Base-by-base conservation (phyloP, 2,888 invertebrate genomes). In the Drosophila sordidapex region DNA sequence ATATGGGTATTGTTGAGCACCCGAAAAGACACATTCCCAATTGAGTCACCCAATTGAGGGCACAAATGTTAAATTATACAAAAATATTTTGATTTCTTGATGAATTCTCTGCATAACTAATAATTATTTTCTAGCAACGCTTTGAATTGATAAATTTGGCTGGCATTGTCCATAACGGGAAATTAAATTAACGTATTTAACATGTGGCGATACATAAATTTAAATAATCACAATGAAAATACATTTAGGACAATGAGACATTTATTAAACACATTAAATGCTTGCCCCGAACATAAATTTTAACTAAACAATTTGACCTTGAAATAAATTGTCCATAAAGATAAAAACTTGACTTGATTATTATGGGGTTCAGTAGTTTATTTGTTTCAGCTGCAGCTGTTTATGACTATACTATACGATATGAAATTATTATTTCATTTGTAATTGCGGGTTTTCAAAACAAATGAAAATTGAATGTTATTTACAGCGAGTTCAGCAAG, bases 11-110 rank as follows among this genome's bases (percentile, higher is more conserved):
- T 40, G 18, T 7, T 21, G 7, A 13, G 46, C 35, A 62, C 27
- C 18, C 21, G 25, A 46, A 46, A 54, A 29, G 2, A 43, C 3
- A 38, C 15, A 59, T 33, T 63, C 48, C 13, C 10, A 57, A 38
- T 48, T 40, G n/a, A 56, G 38, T 4, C 10, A 21, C 13, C n/a
- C 51, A 48, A 62, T 65, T 54, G 53, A 52, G 70, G 70, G 15
- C 70, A 61, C 40, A 58, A 56, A 76, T 49, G 67, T 68, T 60
- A 78, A 78, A 57, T 65, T 59, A 76, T 40, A 53, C 35, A 67
- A 27, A 51, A 71, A 76, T 53, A 65, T 68, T 78, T 64, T 68
- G 78, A 78, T 81, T 73, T 74, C 49, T 59, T 62, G 21, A 36
- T 48, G 35, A 58, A 29, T 64, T 48, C 38, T 49, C 25, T 56